phyloP scores from a whole-genome alignment of 30 jellyfish, hydroid and myxozoan species.

The Aurelia sp. region DNA sequence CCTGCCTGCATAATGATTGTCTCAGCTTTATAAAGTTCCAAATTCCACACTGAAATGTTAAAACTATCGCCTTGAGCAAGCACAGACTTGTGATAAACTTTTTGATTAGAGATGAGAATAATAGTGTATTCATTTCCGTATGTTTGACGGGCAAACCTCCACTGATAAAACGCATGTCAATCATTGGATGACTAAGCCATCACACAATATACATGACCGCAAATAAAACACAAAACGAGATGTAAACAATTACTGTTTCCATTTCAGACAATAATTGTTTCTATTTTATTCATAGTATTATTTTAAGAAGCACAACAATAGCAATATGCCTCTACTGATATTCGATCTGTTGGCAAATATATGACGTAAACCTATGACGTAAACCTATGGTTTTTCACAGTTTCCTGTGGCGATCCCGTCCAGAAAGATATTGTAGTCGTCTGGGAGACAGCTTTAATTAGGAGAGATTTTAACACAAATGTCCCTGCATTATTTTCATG shows the following conservation, averaged over 20 bases:
- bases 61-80: slow-evolving; percentile 39
- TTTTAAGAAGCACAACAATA: not conserved
- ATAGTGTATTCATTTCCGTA: slow-evolving; percentile 48
- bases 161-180: slow-evolving; percentile 21
- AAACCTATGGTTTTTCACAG: no score
- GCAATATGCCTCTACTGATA: no score
- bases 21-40: not conserved
- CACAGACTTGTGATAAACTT: slow-evolving; percentile 17
- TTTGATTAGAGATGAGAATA: not conserved
- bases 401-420: no score
- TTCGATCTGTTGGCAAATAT: no score
- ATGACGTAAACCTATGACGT: no score
- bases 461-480: no score
- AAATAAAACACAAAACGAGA: slow-evolving; percentile 1
- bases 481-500: no score
- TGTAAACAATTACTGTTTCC: slow-evolving; percentile 1
- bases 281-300: not conserved
- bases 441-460: no score
- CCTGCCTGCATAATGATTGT: not conserved
- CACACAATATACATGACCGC: slow-evolving; percentile 41
- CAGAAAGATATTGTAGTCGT: no score
- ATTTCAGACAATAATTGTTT: slow-evolving; percentile 25
- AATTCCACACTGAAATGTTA: not conserved
- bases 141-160: slow-evolving; percentile 49
- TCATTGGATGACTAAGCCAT: slow-evolving; percentile 32